Evolutionary conservation across 1,140 invertebrate species (phyloP), one percentile per base, ranked within the genome.

Genomic region (Drosophila mayri): DNA sequence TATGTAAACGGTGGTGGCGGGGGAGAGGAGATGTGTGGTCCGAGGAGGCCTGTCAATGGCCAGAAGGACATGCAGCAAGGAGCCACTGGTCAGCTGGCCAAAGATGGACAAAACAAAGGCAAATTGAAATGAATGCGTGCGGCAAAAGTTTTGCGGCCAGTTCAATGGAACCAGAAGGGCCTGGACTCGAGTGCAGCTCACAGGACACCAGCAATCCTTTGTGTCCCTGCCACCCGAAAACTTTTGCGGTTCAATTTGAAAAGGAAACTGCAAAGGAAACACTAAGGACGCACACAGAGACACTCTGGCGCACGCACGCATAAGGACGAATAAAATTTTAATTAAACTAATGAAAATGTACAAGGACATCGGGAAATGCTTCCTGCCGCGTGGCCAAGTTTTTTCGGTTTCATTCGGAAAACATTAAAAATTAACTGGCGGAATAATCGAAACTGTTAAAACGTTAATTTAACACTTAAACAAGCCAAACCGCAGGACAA

Each of bases 381-480:
- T 52, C 30, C 54, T 58, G 55, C 43, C 14, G 62, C 20, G 20
- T 41, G 38, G 64, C 61, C 35, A 66, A 64, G 35, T 63, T 52
- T 30, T 35, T 54, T 50, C 44, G 46, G 12, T 52, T 55, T 61
- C 65, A 38, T 35, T 30, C 32, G 55, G 50, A 25, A 46, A 82
- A 58, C 74, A 90, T 88, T 84, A 90, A 90, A 88, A 88, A 88
- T 88, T 84, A 84, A 90, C 81, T 81, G 84, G 76, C 77, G 68
- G 80, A 84, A 84, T 88, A 90, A 88, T 85, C 77, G 76, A 90
- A 88, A 65, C 80, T 90, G 84, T 88, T 88, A 84, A 88, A 88
- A 88, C 85, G 77, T 88, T 90, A 88, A 88, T 90, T 88, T 88
- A 88, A 88, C 84, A 88, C 84, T 88, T 88, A 88, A 85, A 88